These are phyloP conservation scores for Xerus rutilus DNA, from an alignment of 2,797 vertebrate species.

Conservation along the genomic window DNA sequence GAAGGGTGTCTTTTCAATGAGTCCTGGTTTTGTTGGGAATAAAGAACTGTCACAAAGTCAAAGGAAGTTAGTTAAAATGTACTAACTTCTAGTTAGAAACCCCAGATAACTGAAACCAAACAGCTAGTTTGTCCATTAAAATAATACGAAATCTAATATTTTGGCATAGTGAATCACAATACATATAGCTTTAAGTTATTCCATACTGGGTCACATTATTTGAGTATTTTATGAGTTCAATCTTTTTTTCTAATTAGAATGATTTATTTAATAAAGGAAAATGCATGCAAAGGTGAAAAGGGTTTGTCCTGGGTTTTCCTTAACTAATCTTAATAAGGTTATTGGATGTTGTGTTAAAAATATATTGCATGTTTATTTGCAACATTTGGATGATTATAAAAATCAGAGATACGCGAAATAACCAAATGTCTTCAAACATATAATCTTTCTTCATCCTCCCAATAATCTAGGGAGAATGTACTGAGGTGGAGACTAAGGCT, in stretches of 20 bases:
- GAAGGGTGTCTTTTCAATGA: background rate
- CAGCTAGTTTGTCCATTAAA: background rate
- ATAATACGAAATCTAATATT: background rate
- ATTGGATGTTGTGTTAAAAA: background rate
- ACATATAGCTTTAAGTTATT: background rate
- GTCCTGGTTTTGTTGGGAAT: background rate
- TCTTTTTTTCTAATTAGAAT: constrained; percentile 46
- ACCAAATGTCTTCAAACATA: background rate
- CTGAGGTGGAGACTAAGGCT: background rate
- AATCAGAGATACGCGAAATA: background rate
- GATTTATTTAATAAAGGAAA: constrained; percentile 45
- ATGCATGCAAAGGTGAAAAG: background rate
- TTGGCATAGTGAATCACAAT: background rate
- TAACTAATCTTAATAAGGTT: background rate
- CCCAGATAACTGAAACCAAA: background rate
- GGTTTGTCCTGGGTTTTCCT: background rate
- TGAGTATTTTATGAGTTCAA: constrained; percentile 3
- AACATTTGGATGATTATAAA: background rate
- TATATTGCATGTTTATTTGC: background rate
- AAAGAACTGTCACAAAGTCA: background rate
- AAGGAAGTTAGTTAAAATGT: background rate
- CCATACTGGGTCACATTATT: background rate
- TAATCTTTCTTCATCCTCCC: background rate
- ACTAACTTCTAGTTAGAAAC: background rate
- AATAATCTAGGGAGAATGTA: background rate